Percentiles rank a stretch among this genome's conserved stretches.
Evolutionary conservation across 2,113 vertebrate species (phyloP).

Genomic region (Pterocles gutturalis): DNA sequence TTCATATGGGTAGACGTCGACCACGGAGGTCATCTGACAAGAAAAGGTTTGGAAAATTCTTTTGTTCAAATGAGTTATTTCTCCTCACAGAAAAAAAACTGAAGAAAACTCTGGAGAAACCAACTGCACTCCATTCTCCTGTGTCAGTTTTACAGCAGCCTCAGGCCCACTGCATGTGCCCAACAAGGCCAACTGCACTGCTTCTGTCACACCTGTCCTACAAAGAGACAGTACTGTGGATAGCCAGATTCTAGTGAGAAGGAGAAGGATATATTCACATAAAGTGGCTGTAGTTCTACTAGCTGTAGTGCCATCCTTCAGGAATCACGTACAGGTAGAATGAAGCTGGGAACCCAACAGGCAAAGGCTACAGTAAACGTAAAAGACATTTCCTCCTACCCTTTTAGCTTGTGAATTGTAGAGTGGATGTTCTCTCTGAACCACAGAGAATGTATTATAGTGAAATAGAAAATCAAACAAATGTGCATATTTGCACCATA

Average conservation of each 20-base stretch:
- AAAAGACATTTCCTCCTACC: neutral
- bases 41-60: neutral
- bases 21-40: neutral
- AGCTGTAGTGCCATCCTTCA: neutral
- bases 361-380: neutral
- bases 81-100: no score
- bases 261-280: neutral
- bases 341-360: neutral
- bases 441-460: neutral
- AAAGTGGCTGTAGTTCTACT: neutral
- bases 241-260: neutral
- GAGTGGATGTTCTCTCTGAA: neutral
- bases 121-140: neutral
- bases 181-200: neutral
- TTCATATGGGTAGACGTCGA: neutral
- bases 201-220: neutral
- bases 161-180: neutral
- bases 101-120: neutral
- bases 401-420: neutral
- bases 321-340: neutral
- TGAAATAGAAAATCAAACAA: neutral
- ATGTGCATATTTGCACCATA: neutral
- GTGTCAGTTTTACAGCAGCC: neutral
- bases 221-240: neutral
- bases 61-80: neutral